Percentiles rank a stretch among this genome's conserved stretches.
Evolutionary conservation across 2,888 invertebrate species (phyloP).

Genomic region (Agrochola circellaris): DNA sequence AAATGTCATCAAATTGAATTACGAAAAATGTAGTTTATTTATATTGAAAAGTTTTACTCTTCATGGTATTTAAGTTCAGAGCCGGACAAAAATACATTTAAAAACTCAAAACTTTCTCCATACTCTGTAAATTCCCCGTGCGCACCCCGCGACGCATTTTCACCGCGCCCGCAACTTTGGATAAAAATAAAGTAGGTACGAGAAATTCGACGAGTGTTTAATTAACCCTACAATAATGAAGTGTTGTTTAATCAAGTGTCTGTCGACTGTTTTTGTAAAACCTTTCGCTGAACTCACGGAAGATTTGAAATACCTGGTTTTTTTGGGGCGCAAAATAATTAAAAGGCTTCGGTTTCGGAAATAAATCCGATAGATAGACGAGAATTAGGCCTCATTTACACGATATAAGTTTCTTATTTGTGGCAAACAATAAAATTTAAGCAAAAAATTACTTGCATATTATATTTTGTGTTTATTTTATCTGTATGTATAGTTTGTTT

Average conservation of each 20-base stretch:
- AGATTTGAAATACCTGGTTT: background rate
- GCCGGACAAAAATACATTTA: background rate
- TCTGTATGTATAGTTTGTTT: too few species aligned
- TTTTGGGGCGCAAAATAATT: background rate
- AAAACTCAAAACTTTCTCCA: background rate
- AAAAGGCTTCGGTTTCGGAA: background rate
- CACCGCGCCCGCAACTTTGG: conserved; percentile 1
- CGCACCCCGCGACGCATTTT: background rate
- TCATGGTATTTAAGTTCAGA: background rate
- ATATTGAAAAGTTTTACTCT: background rate
- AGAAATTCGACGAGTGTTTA: conserved; percentile 56
- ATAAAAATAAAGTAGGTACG: conserved; percentile 49
- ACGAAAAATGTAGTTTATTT: background rate
- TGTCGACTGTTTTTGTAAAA: conserved; percentile 30
- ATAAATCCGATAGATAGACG: background rate
- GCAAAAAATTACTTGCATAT: too few species aligned
- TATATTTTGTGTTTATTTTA: too few species aligned
- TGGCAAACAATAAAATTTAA: too few species aligned
- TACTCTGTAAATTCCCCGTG: background rate
- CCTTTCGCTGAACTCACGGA: background rate
- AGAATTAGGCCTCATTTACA: too few species aligned
- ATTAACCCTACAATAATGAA: conserved; percentile 61
- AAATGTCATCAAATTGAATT: background rate
- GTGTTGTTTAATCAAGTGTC: conserved; percentile 54
- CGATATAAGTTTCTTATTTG: too few species aligned